Evolutionary conservation across 2,113 vertebrate species (phyloP), one percentile per base, ranked within the genome.

Genomic region (Vulpes vulpes): DNA sequence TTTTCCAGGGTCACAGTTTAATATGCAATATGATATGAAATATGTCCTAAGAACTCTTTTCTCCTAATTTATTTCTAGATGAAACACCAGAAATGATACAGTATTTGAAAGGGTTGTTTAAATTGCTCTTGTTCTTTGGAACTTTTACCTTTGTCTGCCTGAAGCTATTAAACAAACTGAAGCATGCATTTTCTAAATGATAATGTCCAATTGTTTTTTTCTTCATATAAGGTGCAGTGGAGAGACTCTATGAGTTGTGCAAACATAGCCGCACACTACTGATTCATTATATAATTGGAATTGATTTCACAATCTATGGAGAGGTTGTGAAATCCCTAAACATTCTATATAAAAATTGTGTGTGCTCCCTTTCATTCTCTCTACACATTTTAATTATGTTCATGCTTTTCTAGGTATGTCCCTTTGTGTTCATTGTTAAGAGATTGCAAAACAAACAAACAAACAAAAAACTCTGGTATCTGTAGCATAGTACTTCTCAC

Each of bases 21-120:
- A 0, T 55, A 4, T 74, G 20, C 0, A 67, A 8, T 32, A 35
- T 67, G 32, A 49, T 30, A 51, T 7, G 30, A 88, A 81, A 79
- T 60, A 92, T 69, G 6, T 59, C 16, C 12, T 84, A 64, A 91
- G 67, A 91, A 16, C n/a, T 69, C 62, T 82, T 95, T 95, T 79
- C 8, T 90, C 57, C 60, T 43, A 67, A 65, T 89, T 73, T 38
- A 16, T 10, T 59, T 90, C 17, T 90, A 55, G 14, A 74, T 86
- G 27, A 85, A 88, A 62, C 1, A 16, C 8, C 19, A 74, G 10
- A 81, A 90, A 3, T 27, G 7, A 65, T 32, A 3, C 67, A 30
- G 2, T 80, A 51, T 49, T 92, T 88, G 25, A 30, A 80, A 96
- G 5, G 1, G 0, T 4, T 89, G 22, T 62, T 91, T 60, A 78